Evolutionary conservation across 1,140 invertebrate species (phyloP).

Genomic region (Drosophila kikkawai): DNA sequence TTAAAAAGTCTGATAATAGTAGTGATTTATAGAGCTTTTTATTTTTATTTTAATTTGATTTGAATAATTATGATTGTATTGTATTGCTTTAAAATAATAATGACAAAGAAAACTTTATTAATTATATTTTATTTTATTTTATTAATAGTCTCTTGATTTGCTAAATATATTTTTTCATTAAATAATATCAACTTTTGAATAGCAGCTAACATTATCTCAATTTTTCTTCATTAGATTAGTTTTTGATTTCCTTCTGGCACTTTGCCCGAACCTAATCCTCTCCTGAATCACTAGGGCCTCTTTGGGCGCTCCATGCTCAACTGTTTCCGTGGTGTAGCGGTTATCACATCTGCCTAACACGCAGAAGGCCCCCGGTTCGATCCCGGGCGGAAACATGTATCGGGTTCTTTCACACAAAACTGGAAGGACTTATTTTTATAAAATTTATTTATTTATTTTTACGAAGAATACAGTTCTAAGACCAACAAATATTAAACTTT

Average conservation of each 20-base stretch:
- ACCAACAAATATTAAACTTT: background rate
- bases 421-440: background rate
- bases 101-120: too few relatives aligned
- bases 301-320: background rate
- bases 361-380: constrained; percentile 85
- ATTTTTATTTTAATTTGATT: background rate
- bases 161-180: background rate
- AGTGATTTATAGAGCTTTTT: background rate
- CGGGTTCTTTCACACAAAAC: background rate
- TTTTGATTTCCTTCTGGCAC: constrained; percentile 30
- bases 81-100: background rate
- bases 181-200: background rate
- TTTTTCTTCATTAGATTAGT: constrained; percentile 15
- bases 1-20: background rate
- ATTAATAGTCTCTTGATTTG: background rate
- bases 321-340: constrained; percentile 85
- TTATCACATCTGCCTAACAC: constrained; percentile 85
- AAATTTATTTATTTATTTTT: background rate
- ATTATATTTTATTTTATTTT: too few relatives aligned
- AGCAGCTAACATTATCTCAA: constrained; percentile 2
- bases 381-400: constrained; percentile 81
- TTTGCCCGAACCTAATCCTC: constrained; percentile 5
- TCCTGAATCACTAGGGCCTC: background rate
- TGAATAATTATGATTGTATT: too few relatives aligned
- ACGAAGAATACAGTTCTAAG: background rate